Evolutionary conservation across 2,797 vertebrate genomes (phyloP).

Genomic region (Buceros bicornis): DNA sequence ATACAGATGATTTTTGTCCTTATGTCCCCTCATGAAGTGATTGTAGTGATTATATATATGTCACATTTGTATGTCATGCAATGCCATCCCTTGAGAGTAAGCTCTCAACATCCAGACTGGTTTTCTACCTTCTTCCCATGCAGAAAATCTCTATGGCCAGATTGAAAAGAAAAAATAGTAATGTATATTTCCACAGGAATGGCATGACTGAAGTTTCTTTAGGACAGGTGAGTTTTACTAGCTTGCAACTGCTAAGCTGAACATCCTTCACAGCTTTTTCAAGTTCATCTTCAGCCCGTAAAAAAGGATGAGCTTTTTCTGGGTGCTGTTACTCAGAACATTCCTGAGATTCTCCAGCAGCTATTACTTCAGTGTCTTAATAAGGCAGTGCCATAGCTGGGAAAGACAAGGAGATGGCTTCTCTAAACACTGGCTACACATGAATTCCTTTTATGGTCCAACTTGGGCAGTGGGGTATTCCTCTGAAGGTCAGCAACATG

Average conservation of each 20-base stretch:
- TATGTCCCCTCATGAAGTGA: background rate
- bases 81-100: background rate
- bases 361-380: conserved; percentile 59
- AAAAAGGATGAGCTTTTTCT: conserved; percentile 7
- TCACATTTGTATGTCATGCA: background rate
- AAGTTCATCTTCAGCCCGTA: background rate
- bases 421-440: conserved; percentile 56
- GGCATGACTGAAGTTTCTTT: background rate
- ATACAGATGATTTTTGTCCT: background rate
- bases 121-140: background rate
- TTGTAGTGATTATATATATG: background rate
- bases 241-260: background rate
- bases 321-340: background rate
- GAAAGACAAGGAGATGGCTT: conserved; percentile 43
- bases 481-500: conserved; percentile 24
- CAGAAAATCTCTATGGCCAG: background rate
- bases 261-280: background rate
- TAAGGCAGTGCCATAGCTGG: conserved; percentile 40
- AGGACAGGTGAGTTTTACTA: background rate
- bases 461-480: conserved; percentile 66
- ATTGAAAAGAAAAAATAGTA: background rate
- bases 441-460: conserved; percentile 67
- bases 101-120: background rate
- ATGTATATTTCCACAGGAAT: background rate
- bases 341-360: conserved; percentile 55